Evolutionary conservation across 2,888 invertebrate genomes (phyloP), one percentile per base, ranked within the genome.

Genomic region (Metellina segmentata): DNA sequence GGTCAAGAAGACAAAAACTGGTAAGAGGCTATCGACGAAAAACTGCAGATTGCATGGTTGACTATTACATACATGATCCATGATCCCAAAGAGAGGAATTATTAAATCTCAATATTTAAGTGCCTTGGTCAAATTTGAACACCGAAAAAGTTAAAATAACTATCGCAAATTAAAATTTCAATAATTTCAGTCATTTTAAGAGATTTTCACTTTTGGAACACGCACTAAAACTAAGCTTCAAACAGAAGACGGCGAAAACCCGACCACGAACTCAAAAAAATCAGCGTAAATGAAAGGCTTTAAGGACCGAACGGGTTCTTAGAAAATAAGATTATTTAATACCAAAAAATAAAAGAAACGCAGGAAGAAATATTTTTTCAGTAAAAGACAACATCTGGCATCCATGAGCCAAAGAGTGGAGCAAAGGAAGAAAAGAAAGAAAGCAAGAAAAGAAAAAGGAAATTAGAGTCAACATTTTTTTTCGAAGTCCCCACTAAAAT

Each of bases 331-430:
- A 91, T 83, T 87, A 87, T 87, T 87, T 86, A 87, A 91, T 87
- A 61, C 71, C 48, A 81, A 87, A 78, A 87, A 82, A 77, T 71
- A 91, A 91, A 87, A 52, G 71, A 91, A 82, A 78, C 70, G 71
- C 85, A 90, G 90, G 90, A 87, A 87, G 91, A 83, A 91, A 91
- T 91, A 87, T 87, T 91, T 91, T 90, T 91, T 91, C 87, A 91
- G 87, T 87, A 91, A 91, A 91, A 87, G 87, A 91, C 87, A 87
- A 86, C 91, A 91, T 91, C 87, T 91, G 91, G 91, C 87, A 88
- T 91, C 87, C 91, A 91, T 91, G 91, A 91, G 90, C 20, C 19
- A 19, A 69, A 51, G 78, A 61, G 74, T 77, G 85, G 85, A 85
- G 34, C 16, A 49, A 11, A 85, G 69, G 71, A 61, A 75, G 74